A percentile compares a stretch with the other conserved stretches of the same genome.
phyloP scores from a whole-genome alignment of 2,888 invertebrate genomes.

The Caenorhabditis zanzibari region DNA sequence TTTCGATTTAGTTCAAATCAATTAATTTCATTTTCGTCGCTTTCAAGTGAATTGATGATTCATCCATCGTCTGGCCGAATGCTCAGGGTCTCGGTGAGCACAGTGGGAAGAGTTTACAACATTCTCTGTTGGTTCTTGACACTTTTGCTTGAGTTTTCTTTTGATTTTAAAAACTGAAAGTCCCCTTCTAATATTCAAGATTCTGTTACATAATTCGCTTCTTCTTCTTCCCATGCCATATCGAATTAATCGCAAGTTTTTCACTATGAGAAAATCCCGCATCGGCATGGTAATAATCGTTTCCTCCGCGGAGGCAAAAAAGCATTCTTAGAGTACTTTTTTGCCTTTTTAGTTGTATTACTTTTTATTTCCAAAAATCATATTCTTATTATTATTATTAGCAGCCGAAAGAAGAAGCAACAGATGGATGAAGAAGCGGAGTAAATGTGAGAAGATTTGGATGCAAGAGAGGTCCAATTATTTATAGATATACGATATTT shows the following conservation, averaged over 20 bases:
- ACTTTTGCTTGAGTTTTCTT: conserved; percentile 12
- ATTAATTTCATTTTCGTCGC: conserved; percentile 20
- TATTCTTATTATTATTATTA: conserved; percentile 7
- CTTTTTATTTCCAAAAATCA: neutral
- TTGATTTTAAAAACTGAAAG: conserved; percentile 7
- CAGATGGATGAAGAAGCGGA: conserved; percentile 28
- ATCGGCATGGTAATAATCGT: conserved; percentile 38
- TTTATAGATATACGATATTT: conserved; percentile 53
- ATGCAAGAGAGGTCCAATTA: conserved; percentile 32
- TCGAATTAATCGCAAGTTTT: conserved; percentile 27
- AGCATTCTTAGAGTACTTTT: neutral
- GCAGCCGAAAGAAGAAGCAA: conserved; percentile 23
- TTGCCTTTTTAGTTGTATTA: conserved; percentile 9
- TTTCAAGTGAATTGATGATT: conserved; percentile 37
- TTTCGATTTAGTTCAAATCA: conserved; percentile 28
- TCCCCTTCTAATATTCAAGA: neutral
- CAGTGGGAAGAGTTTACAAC: conserved; percentile 27
- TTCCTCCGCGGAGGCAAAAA: conserved; percentile 25
- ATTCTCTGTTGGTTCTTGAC: conserved; percentile 2
- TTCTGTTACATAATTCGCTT: neutral
- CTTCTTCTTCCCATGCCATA: conserved; percentile 32
- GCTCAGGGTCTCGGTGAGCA: conserved; percentile 27
- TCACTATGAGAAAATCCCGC: conserved; percentile 43
- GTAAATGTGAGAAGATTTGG: conserved; percentile 45
- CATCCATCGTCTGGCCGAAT: conserved; percentile 24